Base-by-base conservation (phyloP, 2,888 invertebrate species). In the Drosophila nigritarsus region DNA sequence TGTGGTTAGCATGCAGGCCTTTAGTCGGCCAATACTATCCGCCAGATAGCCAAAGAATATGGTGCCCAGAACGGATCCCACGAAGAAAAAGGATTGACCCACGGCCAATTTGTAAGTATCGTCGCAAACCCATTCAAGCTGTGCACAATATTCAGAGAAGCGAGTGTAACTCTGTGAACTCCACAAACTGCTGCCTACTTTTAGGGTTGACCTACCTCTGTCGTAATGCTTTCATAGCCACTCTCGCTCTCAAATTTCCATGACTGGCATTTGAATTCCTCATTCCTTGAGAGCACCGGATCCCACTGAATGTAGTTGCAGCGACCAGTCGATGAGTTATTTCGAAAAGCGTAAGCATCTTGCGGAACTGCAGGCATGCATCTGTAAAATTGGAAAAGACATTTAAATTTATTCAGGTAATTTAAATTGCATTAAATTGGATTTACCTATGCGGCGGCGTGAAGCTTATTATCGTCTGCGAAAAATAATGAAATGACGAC, bases 51-150 rank as follows among this genome's bases (percentile, higher is more conserved):
- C 95, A 78, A 95, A 94, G 18, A 92, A 83, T 29, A 95, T 91
- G 40, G 94, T 94, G 1, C 95, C 95, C 30, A 94, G 65, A 3
- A 95, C 94, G 18, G 95, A 94, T n/a, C 95, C 95, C 34, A 94
- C 88, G 85, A 94, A 95, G 88, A 94, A 95, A 65, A 95, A 92
- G 2, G 95, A 94, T 89, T 95, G 95, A 0, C 95, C 95, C 42
- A 94, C 87, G 13, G 94, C 94, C 45, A 94, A 93, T 82, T 94
- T 94, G 94, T 94, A 95, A 59, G 93, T 93, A 45, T 94, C 92
- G 5, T 93, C 92, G 80, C 95, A 95, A 24, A 95, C 94, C 95
- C 95, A 95, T 78, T 94, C 92, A 54, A 94, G 73, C 93, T 92
- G 71, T 70, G 7, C 27, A 50, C 67, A 78, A 72, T 73, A 66